These are phyloP conservation scores for Sphenopsis melanotis DNA, from an alignment of 2,797 vertebrate species.

Conservation along the genomic window DNA sequence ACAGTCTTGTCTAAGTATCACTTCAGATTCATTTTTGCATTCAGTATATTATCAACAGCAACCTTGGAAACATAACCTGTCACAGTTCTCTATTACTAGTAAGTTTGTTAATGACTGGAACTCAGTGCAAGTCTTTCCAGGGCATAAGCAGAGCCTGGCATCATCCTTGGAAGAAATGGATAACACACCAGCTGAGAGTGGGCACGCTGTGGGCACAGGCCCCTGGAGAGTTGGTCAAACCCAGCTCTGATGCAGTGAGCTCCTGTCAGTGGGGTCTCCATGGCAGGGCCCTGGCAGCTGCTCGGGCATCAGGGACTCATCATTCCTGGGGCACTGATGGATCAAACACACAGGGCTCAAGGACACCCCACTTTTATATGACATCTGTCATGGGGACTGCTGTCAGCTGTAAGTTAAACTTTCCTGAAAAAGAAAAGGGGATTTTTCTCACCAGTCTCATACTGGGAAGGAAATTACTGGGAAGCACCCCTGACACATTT, in stretches of 20 bases:
- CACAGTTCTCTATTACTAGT: too few relatives aligned
- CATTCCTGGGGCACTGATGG: not conserved
- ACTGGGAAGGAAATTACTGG: not conserved
- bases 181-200: not conserved
- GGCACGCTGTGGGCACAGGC: accelerated
- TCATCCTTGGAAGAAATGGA: accelerated
- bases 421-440: not conserved
- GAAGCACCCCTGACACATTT: not conserved
- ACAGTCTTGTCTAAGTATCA: not conserved
- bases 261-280: accelerated
- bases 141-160: not conserved
- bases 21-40: not conserved
- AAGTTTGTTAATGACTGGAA: not conserved
- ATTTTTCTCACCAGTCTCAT: not conserved
- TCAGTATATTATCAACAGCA: not conserved
- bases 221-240: not conserved
- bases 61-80: not conserved
- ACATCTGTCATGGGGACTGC: not conserved
- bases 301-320: accelerated
- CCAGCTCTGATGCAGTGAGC: not conserved
- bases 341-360: not conserved
- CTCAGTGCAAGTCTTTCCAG: not conserved
- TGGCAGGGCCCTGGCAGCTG: not conserved
- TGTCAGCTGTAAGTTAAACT: not conserved
- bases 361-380: not conserved